Conservation (phyloP, 2,113 vertebrate genomes). For the Tragelaphus buxtoni region DNA sequence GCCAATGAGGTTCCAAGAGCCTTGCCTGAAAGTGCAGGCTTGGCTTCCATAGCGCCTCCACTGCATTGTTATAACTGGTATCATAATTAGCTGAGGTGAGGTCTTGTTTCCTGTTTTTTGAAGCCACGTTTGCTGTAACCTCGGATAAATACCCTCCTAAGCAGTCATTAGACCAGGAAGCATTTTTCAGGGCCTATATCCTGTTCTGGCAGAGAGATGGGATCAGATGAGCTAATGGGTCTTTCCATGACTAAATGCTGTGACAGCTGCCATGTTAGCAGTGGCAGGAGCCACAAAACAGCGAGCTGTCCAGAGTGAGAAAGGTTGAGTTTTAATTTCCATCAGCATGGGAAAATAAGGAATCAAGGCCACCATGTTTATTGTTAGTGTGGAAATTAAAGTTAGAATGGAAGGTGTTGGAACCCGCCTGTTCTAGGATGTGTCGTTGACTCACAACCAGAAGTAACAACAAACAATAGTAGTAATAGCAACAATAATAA, state of each 20-base stretch:
- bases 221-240: conserved; percentile 62
- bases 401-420: neutral
- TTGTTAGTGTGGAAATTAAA: neutral
- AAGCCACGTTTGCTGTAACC: conserved; percentile 59
- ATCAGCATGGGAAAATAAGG: neutral
- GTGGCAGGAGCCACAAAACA: neutral
- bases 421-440: neutral
- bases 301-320: neutral
- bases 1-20: neutral
- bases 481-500: neutral
- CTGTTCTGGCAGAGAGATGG: conserved; percentile 58
- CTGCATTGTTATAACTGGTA: conserved; percentile 29
- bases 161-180: conserved; percentile 56
- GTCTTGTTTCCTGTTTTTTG: conserved; percentile 68
- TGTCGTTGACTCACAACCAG: neutral
- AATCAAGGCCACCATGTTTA: neutral
- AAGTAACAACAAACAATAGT: neutral
- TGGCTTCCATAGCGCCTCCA: neutral
- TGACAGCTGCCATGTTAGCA: conserved; percentile 17
- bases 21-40: neutral
- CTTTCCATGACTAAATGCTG: conserved; percentile 25
- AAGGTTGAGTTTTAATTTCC: neutral
- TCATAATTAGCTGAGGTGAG: conserved; percentile 45
- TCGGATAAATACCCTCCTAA: conserved; percentile 53
- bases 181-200: conserved; percentile 58